phyloP scores from a whole-genome alignment of 2,888 invertebrate genomes.

The Drosophila pseudotakahashii region DNA sequence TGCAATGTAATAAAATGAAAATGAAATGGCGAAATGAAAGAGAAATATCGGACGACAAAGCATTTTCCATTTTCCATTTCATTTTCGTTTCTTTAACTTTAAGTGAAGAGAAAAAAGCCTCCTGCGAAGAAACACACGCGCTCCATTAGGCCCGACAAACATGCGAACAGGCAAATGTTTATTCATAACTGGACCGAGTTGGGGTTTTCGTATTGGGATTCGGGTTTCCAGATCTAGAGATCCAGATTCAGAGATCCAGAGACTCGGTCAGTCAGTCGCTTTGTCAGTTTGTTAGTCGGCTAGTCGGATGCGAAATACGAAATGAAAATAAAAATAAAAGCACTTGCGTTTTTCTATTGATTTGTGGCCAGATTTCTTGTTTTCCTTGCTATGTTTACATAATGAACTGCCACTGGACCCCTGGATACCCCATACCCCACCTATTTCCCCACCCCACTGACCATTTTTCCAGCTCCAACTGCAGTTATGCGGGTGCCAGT shows the following conservation, averaged over 20 bases:
- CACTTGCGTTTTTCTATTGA: conserved; percentile 72
- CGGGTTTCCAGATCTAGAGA: background rate
- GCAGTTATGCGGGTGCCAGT: conserved; percentile 72
- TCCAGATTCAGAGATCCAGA: background rate
- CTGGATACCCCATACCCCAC: background rate
- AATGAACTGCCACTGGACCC: conserved; percentile 68
- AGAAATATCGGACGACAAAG: conserved; percentile 49
- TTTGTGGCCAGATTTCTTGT: conserved; percentile 78
- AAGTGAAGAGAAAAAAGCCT: conserved; percentile 11
- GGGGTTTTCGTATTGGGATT: background rate
- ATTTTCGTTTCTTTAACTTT: conserved; percentile 46
- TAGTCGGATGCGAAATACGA: conserved; percentile 28
- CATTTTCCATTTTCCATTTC: conserved; percentile 52
- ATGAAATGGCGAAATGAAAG: conserved; percentile 32
- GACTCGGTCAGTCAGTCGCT: conserved; percentile 41
- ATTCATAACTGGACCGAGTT: conserved; percentile 61
- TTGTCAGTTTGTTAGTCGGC: conserved; percentile 11
- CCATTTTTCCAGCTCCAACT: conserved; percentile 46
- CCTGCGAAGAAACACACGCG: conserved; percentile 28
- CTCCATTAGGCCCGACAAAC: conserved; percentile 51
- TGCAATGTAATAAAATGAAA: conserved; percentile 52
- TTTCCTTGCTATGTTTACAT: conserved; percentile 77
- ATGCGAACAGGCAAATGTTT: conserved; percentile 64
- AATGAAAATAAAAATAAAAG: conserved; percentile 50
- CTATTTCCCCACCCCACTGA: conserved; percentile 10